Percentiles rank a stretch among this genome's conserved stretches.
Conservation (phyloP, 1,140 invertebrate genomes). For the Carcinoscorpius rotundicauda region DNA sequence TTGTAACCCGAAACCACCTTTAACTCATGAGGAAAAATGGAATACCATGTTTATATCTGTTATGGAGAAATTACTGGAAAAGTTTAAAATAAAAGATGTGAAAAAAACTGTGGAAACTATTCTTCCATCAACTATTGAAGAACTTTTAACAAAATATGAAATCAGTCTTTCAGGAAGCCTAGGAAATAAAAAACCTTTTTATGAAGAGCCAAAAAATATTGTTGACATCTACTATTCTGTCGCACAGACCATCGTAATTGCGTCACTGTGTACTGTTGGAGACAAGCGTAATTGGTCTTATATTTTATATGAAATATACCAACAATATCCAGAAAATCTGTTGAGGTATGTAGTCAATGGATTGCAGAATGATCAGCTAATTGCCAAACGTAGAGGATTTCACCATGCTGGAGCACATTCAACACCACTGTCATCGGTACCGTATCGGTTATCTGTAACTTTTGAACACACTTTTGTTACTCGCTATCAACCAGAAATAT, state of each 20-base stretch:
- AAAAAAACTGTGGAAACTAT: constrained; percentile 12
- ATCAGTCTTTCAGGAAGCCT: constrained; percentile 16
- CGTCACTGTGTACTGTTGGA: constrained; percentile 44
- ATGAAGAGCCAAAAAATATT: constrained; percentile 24
- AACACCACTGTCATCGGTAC: constrained; percentile 22
- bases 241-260: constrained; percentile 20
- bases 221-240: constrained; percentile 32
- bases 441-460: constrained; percentile 18
- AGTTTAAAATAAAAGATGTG: constrained; percentile 18
- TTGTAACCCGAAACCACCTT: constrained; percentile 20
- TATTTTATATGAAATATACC: constrained; percentile 55
- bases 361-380: constrained; percentile 43
- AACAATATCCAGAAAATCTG: constrained; percentile 50
- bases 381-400: constrained; percentile 25
- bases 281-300: constrained; percentile 48
- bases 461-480: constrained; percentile 11
- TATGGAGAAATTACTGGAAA: constrained; percentile 23
- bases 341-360: constrained; percentile 44
- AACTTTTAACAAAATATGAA: constrained; percentile 20
- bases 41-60: constrained; percentile 18
- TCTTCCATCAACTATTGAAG: constrained; percentile 10
- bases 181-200: constrained; percentile 15
- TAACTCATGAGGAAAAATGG: constrained; percentile 18
- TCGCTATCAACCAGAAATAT: constrained; percentile 11
- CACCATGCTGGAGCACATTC: constrained; percentile 4